Conservation (phyloP, 2,113 vertebrate genomes). For the Procavia capensis region DNA sequence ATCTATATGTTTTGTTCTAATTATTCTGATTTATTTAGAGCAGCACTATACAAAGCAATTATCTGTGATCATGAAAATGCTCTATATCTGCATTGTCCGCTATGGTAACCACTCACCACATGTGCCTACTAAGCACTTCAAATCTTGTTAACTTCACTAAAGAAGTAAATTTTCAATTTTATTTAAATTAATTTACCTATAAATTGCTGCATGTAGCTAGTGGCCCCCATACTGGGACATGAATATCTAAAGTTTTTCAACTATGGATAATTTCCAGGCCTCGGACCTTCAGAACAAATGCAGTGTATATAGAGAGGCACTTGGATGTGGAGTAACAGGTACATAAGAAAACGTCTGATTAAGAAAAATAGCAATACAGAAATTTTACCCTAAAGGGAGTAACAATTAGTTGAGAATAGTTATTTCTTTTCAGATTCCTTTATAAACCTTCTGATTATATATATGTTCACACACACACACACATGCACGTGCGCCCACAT, state of each 20-base stretch:
- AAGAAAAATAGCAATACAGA: not conserved
- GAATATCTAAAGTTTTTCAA: not conserved
- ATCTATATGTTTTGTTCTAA: not conserved
- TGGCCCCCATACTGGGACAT: not conserved
- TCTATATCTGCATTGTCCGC: not conserved
- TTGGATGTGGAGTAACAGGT: not conserved
- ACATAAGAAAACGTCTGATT: not conserved
- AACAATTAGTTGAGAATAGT: not conserved
- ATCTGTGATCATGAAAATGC: not conserved
- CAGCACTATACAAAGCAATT: not conserved
- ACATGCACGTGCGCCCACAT: too few relatives aligned
- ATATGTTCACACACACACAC: too few relatives aligned
- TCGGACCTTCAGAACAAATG: not conserved
- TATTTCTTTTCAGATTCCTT: conserved; percentile 25
- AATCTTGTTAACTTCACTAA: not conserved
- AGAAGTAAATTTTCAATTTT: not conserved
- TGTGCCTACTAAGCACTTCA: not conserved
- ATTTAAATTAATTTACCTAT: not conserved
- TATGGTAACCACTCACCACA: not conserved
- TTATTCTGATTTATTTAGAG: not conserved
- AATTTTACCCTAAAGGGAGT: not conserved
- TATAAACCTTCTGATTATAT: not conserved
- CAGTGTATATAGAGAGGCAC: not conserved
- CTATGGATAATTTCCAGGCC: not conserved
- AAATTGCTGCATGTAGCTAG: not conserved